Conservation (phyloP, 2,113 vertebrate species). For the Trachemys scripta region DNA sequence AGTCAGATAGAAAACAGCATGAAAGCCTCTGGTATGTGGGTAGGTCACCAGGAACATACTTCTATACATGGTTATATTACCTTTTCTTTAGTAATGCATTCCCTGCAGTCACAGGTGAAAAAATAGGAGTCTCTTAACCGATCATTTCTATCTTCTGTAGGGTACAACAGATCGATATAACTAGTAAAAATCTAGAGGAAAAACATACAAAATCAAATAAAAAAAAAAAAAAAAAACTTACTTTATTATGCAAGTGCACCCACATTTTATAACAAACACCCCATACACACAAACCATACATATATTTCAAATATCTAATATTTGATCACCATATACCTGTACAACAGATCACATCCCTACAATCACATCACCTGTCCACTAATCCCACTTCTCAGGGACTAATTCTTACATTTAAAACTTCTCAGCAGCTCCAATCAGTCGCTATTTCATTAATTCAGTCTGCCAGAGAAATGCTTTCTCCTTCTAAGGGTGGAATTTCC, state of each 20-base stretch:
- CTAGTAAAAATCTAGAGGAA: constrained; percentile 90
- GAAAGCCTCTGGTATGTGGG: not conserved
- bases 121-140: constrained; percentile 90
- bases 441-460: not conserved
- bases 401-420: not conserved
- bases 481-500: constrained; percentile 27
- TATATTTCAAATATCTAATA: not conserved
- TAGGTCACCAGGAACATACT: not conserved
- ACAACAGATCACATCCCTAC: not conserved
- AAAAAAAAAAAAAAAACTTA: not conserved
- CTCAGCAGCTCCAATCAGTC: not conserved
- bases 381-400: not conserved
- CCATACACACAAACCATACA: not conserved
- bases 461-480: constrained; percentile 14
- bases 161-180: constrained; percentile 96
- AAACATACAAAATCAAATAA: not conserved
- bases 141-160: constrained; percentile 92
- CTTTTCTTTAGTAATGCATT: constrained; percentile 89
- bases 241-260: not conserved
- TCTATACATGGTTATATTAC: constrained; percentile 63
- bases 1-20: not conserved
- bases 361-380: not conserved
- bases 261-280: not conserved
- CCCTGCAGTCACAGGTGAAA: constrained; percentile 92
- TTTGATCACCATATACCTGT: not conserved